Conservation (phyloP, 2,113 vertebrate genomes). For the Colius striatus region DNA sequence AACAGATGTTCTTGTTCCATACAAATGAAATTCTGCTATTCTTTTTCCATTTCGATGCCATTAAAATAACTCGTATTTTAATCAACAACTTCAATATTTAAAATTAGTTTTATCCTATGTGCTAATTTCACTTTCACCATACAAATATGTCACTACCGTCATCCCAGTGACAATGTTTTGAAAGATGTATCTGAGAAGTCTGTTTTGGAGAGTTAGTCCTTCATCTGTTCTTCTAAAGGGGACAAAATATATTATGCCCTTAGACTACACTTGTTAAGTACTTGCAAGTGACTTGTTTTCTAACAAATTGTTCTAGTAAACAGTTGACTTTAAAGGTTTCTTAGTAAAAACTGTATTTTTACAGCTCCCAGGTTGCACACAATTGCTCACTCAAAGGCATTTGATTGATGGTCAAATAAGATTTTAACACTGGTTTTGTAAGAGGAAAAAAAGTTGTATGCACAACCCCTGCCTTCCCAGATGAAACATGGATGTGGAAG, state of each 20-base stretch:
- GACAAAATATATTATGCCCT: not conserved
- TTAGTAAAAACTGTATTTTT: not conserved
- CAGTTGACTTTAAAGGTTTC: not conserved
- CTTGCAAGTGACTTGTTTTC: not conserved
- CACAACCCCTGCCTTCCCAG: not conserved
- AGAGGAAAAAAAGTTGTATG: accelerated
- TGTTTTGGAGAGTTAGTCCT: not conserved
- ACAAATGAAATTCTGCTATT: not conserved
- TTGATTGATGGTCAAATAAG: not conserved
- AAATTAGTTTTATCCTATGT: not conserved
- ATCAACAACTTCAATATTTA: not conserved
- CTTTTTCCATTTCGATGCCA: not conserved
- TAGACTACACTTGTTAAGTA: not conserved
- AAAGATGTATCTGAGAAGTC: not conserved
- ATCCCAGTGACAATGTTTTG: not conserved
- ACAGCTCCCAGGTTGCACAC: not conserved
- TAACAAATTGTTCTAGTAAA: not conserved
- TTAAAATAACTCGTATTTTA: not conserved
- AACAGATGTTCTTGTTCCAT: not conserved
- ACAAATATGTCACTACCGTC: not conserved
- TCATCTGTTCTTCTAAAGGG: not conserved
- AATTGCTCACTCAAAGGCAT: not conserved
- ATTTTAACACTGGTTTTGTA: not conserved
- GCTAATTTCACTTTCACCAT: not conserved
- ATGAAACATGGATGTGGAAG: not conserved